Base-by-base conservation (phyloP, 2,113 vertebrate genomes). In the Procavia capensis region DNA sequence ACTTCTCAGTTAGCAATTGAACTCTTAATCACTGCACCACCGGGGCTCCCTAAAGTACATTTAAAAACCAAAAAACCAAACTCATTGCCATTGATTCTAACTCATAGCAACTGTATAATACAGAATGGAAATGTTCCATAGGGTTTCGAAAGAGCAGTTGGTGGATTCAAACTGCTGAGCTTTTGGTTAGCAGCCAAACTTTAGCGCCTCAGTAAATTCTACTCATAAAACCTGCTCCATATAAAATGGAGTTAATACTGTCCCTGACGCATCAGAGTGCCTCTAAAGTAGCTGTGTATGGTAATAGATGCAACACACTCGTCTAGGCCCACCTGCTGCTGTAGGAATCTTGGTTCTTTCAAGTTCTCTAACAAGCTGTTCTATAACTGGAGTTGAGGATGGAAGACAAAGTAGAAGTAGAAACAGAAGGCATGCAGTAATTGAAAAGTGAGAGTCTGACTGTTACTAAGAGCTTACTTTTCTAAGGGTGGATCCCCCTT, bases 241-340 rank as follows among this genome's bases (percentile, higher is more conserved):
- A 11, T 24, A 43, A 63, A 36, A 79, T 16, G 16, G 14, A 34
- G 41, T 36, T 61, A 31, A 20, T 45, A 20, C 0, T 1, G 0
- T 24, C 6, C 59, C 9, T 16, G 3, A 17, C 31, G 63, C 45
- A 39, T 50, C 31, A 2, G n/a, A 50, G 13, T 19, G 4, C n/a
- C 27, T 16, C 74, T 39, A 4, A 10, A 25, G 10, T 5, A 24
- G 1, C 43, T 45, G 5, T 63, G 61, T 24, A 16, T 2, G 36
- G 10, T 34, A 34, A 8, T 9, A 24, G 41, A 3, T 31, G 13
- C 2, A 66, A 24, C 3, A 1, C 9, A 5, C 24, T 61, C 11
- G 6, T 78, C 17, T 24, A 36, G 14, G 36, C 5, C 20, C 19
- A 4, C 6, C 9, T 78, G n/a, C 25, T 59, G 2, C 17, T 39